Evolutionary conservation across 2,113 vertebrate species (phyloP), one percentile per base, ranked within the genome.

Genomic region (Leucosticte australis): DNA sequence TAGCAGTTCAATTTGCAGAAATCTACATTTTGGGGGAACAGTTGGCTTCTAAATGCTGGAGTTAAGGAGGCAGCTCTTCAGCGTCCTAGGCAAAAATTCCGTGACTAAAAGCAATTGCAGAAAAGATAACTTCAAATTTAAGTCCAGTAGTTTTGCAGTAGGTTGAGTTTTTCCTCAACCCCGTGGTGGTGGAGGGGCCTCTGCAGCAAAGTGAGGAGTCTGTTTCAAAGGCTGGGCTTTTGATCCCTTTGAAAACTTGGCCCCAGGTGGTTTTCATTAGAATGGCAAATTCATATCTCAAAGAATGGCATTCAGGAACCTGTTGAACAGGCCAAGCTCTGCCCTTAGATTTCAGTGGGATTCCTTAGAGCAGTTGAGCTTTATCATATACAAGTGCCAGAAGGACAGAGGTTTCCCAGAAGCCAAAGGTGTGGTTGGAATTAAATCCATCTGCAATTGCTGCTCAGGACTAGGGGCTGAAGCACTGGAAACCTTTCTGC

Each of bases 191-290:
- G 0, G 30, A 87, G 44, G 30, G 83, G 35, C 27, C 20, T 71
- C 52, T 47, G 42, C 42, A 75, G 73, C n/a, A 42, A 50, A 87
- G 64, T 9, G 22, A 93, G 47, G 28, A 56, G 56, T 50, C 71
- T 77, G 35, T 81, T 95, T 81, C 41, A 65, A 55, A 84, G 79
- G 56, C 71, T 79, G 76, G 52, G 64, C 69, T 93, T 89, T 42
- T n/a, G 31, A 94, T 69, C 56, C 31, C 68, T 95, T 96, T 96
- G 94, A 93, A 96, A 96, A 76, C 90, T 96, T 95, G 92, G 52
- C 96, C 93, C n/a, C 49, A 4, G 85, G 92, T 71, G 33, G 6
- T 94, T 96, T 95, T 64, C 92, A 71, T 96, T 95, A 84, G 93
- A 97, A 95, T 92, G 83, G 80, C 88, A 96, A 97, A 95, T 96